Percentiles rank a stretch among this genome's conserved stretches.
Evolutionary conservation across 2,113 vertebrate genomes (phyloP).

Genomic region (Actenoides hombroni): DNA sequence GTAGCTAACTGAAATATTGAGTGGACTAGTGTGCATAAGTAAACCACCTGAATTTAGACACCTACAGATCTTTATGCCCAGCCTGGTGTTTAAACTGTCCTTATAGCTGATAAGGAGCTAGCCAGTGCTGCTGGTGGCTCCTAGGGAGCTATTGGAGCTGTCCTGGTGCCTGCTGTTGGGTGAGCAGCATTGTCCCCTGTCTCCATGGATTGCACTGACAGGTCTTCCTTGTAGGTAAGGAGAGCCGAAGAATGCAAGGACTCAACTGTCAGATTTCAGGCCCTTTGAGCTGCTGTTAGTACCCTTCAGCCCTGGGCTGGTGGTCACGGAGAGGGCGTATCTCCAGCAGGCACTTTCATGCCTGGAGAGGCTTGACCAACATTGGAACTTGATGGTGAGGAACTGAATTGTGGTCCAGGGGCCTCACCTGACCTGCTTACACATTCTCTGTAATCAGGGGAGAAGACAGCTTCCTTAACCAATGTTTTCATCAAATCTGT

Average conservation of each 20-base stretch:
- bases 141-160: background rate
- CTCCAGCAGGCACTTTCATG: background rate
- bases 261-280: background rate
- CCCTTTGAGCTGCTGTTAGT: background rate
- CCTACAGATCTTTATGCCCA: background rate
- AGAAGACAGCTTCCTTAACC: background rate
- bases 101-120: background rate
- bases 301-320: rapidly evolving
- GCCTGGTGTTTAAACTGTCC: background rate
- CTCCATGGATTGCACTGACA: rapidly evolving
- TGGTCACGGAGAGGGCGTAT: background rate
- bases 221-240: rapidly evolving
- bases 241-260: rapidly evolving
- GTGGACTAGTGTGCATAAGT: background rate
- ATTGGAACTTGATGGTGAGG: rapidly evolving
- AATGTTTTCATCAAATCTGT: background rate
- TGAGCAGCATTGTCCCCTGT: background rate
- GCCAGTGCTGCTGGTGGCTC: background rate
- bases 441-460: background rate
- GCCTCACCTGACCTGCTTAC: background rate
- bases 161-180: background rate
- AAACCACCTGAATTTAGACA: background rate
- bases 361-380: background rate
- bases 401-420: background rate
- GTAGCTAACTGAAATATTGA: background rate